Percentiles rank a stretch among this genome's conserved stretches.
Conservation (phyloP, 2,888 invertebrate genomes). For the Nezara viridula region DNA sequence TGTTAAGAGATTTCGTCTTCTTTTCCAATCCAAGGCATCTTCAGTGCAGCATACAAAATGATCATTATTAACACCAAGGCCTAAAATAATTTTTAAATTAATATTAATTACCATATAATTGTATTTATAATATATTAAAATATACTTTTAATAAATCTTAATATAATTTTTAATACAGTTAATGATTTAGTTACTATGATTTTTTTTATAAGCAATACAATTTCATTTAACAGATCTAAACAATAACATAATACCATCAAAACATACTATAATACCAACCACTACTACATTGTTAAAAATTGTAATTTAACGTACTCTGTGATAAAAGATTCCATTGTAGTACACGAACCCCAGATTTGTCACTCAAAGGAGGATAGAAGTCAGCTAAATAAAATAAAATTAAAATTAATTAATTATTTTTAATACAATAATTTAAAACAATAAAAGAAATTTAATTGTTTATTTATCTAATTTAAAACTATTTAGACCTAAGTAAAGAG, state of each 20-base stretch:
- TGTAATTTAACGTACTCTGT: slow-evolving; percentile 73
- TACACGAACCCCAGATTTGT: slow-evolving; percentile 70
- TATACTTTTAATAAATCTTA: neutral
- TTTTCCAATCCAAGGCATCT: slow-evolving; percentile 79
- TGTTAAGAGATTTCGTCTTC: slow-evolving; percentile 76
- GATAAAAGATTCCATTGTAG: slow-evolving; percentile 82
- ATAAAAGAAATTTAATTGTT: no score
- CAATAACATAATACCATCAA: no score
- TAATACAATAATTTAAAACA: neutral
- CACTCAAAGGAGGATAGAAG: slow-evolving; percentile 52
- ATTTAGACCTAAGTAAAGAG: no score
- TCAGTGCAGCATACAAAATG: slow-evolving; percentile 80
- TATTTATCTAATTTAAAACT: no score
- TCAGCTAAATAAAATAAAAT: slow-evolving; percentile 31
- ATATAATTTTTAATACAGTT: neutral
- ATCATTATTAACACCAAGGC: slow-evolving; percentile 79
- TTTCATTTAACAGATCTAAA: neutral
- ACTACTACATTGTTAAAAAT: neutral
- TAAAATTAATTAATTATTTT: neutral
- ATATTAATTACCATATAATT: neutral
- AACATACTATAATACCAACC: no score
- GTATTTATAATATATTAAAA: neutral
- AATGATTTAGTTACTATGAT: neutral
- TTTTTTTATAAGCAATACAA: neutral
- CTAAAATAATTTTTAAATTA: slow-evolving; percentile 70